A percentile compares a stretch with the other conserved stretches of the same genome.
phyloP scores from a whole-genome alignment of 2,888 invertebrate species.

The Cephus pulcher region DNA sequence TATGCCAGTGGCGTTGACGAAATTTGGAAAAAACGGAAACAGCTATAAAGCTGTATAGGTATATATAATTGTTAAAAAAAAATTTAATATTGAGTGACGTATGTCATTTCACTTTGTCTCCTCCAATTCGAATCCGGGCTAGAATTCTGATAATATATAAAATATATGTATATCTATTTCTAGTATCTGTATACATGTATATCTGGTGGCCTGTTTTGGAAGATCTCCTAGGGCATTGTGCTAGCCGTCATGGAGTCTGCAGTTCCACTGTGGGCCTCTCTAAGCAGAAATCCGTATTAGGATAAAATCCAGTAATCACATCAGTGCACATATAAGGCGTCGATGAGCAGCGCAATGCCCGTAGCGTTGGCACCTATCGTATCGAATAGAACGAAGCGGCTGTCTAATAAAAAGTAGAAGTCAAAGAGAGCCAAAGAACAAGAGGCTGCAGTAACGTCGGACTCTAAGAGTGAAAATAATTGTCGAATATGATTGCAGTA shows the following conservation, averaged over 20 bases:
- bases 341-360: conserved; percentile 34
- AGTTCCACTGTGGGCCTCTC: conserved; percentile 36
- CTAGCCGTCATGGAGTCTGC: neutral
- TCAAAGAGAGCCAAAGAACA: conserved; percentile 20
- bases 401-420: neutral
- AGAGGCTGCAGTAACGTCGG: neutral
- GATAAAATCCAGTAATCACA: conserved; percentile 51
- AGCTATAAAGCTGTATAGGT: neutral
- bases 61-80: too few relatives aligned
- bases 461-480: neutral
- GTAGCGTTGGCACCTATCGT: conserved; percentile 13
- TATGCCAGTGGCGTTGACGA: neutral
- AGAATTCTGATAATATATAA: neutral
- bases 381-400: conserved; percentile 1
- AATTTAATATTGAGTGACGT: too few relatives aligned
- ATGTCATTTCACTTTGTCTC: neutral
- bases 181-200: neutral
- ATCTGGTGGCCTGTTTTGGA: neutral
- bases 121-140: neutral
- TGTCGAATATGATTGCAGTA: neutral
- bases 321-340: conserved; percentile 51
- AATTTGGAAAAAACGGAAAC: neutral
- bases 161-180: neutral
- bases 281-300: conserved; percentile 52
- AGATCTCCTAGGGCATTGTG: neutral